Conservation (phyloP, 2,797 vertebrate genomes). For the Tamandua tetradactyla region DNA sequence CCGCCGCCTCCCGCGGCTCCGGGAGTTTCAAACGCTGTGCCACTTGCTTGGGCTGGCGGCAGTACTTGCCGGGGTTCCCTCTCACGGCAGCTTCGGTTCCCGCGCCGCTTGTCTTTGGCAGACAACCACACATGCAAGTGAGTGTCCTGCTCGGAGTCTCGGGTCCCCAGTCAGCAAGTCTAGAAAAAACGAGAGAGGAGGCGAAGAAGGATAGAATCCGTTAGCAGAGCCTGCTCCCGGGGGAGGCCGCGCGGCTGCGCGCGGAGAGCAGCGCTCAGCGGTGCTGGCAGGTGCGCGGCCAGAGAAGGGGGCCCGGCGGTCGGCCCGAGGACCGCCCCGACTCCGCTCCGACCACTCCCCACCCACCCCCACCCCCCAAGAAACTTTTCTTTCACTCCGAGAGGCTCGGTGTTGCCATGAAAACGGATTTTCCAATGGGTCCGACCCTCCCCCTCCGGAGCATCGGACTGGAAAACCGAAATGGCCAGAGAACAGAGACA, state of each 20-base stretch:
- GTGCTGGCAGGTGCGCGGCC: conserved; percentile 70
- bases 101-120: neutral
- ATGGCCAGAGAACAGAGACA: conserved; percentile 77
- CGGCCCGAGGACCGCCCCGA: conserved; percentile 65
- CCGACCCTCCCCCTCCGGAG: conserved; percentile 57
- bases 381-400: conserved; percentile 84
- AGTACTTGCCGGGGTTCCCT: conserved; percentile 4
- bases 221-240: conserved; percentile 39
- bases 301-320: conserved; percentile 49
- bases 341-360: conserved; percentile 71
- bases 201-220: conserved; percentile 49
- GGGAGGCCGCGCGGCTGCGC: neutral
- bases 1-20: neutral
- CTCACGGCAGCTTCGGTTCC: neutral
- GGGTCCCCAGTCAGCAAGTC: neutral
- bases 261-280: conserved; percentile 1
- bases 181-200: conserved; percentile 43
- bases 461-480: conserved; percentile 81
- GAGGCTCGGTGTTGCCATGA: conserved; percentile 84
- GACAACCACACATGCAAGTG: neutral
- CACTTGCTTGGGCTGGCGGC: conserved; percentile 2
- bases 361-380: conserved; percentile 7
- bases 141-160: neutral
- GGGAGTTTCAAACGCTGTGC: conserved; percentile 44
- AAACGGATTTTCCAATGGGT: conserved; percentile 79